These are phyloP conservation scores for Tribolium madens DNA, from an alignment of 1,140 invertebrate genomes.

Conservation along the genomic window DNA sequence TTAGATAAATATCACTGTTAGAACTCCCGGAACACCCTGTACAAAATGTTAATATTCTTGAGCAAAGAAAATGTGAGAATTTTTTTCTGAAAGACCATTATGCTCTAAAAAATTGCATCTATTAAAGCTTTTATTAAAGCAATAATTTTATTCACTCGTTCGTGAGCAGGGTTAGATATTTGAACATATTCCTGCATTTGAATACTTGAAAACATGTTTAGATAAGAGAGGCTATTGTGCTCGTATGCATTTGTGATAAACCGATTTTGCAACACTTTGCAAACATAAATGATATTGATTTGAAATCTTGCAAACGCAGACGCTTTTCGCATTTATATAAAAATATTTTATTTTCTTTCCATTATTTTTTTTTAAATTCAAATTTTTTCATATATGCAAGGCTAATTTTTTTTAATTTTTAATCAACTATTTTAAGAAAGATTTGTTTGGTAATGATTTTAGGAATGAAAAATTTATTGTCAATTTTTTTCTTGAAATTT, in stretches of 20 bases:
- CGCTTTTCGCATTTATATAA: not conserved
- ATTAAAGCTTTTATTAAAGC: not conserved
- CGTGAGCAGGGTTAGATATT: not conserved
- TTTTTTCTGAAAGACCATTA: not conserved
- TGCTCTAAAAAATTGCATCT: not conserved
- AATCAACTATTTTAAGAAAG: too few species aligned
- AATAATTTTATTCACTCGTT: not conserved
- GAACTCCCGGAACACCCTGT: too few species aligned
- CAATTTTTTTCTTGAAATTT: too few species aligned
- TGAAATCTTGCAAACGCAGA: not conserved
- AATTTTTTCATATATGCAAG: too few species aligned
- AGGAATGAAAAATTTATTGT: too few species aligned
- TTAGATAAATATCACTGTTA: too few species aligned
- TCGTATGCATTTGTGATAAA: not conserved
- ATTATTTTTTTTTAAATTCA: too few species aligned
- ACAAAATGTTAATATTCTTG: not conserved
- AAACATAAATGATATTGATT: not conserved
- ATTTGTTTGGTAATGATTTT: too few species aligned
- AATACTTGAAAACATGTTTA: not conserved
- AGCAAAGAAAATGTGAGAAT: not conserved
- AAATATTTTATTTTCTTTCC: not conserved
- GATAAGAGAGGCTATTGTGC: not conserved
- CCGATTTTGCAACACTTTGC: not conserved
- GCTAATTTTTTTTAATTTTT: too few species aligned
- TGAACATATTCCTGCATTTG: not conserved